These are phyloP conservation scores for Drosophila navojoa DNA, from an alignment of 1,140 invertebrate species.

Conservation along the genomic window DNA sequence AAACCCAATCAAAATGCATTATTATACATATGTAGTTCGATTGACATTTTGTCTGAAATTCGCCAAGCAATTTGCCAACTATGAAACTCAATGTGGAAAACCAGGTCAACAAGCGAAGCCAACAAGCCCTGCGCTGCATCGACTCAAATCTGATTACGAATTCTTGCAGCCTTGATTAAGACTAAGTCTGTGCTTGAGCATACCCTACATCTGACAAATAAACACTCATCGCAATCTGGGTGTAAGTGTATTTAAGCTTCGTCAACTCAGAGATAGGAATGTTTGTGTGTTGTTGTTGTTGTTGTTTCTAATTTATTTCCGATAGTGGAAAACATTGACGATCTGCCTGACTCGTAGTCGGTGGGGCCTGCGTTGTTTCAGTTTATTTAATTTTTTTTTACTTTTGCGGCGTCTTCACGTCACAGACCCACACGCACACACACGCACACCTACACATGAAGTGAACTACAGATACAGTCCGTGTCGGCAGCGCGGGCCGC, in stretches of 20 bases:
- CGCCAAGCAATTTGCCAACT: too few relatives aligned
- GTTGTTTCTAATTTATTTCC: slow-evolving; percentile 49
- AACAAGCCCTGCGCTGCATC: too few relatives aligned
- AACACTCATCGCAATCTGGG: neutral
- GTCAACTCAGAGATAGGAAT: neutral
- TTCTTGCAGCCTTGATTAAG: too few relatives aligned
- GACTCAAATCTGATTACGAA: too few relatives aligned
- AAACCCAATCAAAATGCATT: too few relatives aligned
- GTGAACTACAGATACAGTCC: slow-evolving; percentile 12
- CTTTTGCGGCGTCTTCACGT: slow-evolving; percentile 59
- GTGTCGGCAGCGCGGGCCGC: slow-evolving; percentile 23
- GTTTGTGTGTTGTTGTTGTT: slow-evolving; percentile 19
- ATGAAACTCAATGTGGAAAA: too few relatives aligned
- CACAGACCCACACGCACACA: slow-evolving; percentile 28
- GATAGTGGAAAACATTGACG: slow-evolving; percentile 57
- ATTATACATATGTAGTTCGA: too few relatives aligned
- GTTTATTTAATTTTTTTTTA: slow-evolving; percentile 67
- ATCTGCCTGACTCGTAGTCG: slow-evolving; percentile 20
- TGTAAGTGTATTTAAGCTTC: slow-evolving; percentile 15
- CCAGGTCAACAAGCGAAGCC: too few relatives aligned
- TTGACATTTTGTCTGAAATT: too few relatives aligned
- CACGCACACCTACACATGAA: neutral
- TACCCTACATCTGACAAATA: too few relatives aligned
- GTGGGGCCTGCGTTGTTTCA: slow-evolving; percentile 47
- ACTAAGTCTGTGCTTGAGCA: too few relatives aligned